Base-by-base conservation (phyloP, 2,797 vertebrate species). In the Melanotaenia maccullochi region DNA sequence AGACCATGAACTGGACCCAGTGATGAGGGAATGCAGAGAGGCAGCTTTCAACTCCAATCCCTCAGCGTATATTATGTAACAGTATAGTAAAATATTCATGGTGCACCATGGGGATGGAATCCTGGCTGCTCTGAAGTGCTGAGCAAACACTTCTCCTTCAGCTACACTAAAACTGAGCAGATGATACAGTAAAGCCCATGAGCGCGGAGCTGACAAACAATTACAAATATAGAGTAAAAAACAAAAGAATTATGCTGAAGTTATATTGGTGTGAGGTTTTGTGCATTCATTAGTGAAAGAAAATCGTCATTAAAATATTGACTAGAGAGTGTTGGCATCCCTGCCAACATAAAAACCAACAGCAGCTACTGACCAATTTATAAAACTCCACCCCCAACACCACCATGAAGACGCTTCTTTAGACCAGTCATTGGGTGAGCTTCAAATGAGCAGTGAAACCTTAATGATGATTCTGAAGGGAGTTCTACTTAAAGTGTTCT, bases 41-140 rank as follows among this genome's bases (percentile, higher is more conserved):
- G 79, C 87, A 85, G 90, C 85, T 88, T 91, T 90, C 85, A 90
- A 85, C 76, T 81, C 51, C 60, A 63, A 83, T 89, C 87, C 88
- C 86, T 58, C 28, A 65, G 85, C 60, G 57, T 83, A 81, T 84
- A 86, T 92, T 92, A 84, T 87, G 22, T 89, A 91, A 92, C 79
- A 86, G 80, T 83, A 64, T 89, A 68, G 88, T 93, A 86, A 93
- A 93, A 93, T 92, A 93, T 93, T 93, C 89, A 93, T 93, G 83
- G 58, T 68, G 71, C 71, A 86, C 88, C 81, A 80, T 81, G 65
- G 84, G 89, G 88, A 92, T 59, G 73, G 78, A 78, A 81, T 89
- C 81, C 87, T 90, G 83, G 87, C 65, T 75, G 69, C 84, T 86
- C 84, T 81, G 74, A 81, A 90, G 82, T 83, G 93, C 93, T 92